Evolutionary conservation across 2,113 vertebrate genomes (phyloP), one percentile per base, ranked within the genome.

Genomic region (Silurus asotus): DNA sequence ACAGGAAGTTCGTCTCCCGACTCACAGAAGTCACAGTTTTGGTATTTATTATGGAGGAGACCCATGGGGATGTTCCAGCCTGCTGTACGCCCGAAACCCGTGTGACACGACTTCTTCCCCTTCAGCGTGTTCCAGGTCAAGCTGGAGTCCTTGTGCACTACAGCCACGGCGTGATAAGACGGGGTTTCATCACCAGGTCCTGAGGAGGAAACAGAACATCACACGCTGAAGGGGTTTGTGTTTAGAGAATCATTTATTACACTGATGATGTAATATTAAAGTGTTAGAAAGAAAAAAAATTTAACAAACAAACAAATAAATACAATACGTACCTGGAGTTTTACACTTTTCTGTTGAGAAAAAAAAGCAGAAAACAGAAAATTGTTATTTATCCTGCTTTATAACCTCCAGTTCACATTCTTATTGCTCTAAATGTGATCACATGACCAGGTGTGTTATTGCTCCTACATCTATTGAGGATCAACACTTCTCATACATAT

Each of bases 1-100:
- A 81, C 78, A 49, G 59, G 37, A 81, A 64, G 58, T 9, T 0
- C 10, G 2, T n/a, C 6, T 6, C 65, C 20, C 3, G 45, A 93
- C 96, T 96, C 88, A 97, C 97, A 90, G 0, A 98, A 93, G 67
- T 96, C 86, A 86, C 97, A 98, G 88, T 83, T 91, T 0, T 86
- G 5, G 0, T 89, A 96, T 0, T 9, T 6, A 13, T 90, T 90
- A 87, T 95, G 89, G 89, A 98, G 92, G 55, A 91, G 89, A 14
- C 95, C 93, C 94, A 97, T 94, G 72, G 97, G 97, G 25, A 97
- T 65, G 87, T 94, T 95, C 97, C 97, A 98, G 81, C 97, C 97
- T 28, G 96, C 96, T 0, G 93, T 96, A 59, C 94, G 95, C 55
- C 95, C 94, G 0, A 96, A 10, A 0, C 92, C 96, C 0, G 96